Base-by-base conservation (phyloP, 2,797 vertebrate genomes). In the Spondyliosoma cantharus region DNA sequence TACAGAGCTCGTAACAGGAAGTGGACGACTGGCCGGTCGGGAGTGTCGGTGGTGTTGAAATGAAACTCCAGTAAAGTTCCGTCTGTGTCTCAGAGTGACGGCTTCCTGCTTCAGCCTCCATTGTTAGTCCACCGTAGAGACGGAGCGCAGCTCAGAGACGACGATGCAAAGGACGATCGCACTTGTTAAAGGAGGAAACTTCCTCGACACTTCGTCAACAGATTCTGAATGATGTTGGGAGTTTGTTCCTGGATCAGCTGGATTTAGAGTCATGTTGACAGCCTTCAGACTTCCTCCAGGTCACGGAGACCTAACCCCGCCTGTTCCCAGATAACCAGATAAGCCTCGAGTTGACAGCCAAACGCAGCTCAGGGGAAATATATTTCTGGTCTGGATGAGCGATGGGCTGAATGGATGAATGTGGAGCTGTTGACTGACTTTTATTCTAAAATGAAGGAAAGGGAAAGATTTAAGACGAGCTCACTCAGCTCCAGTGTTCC, bases 241-340 rank as follows among this genome's bases (percentile, higher is more conserved):
- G 19, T 57, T 43, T 17, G 24, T 52, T 46, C 60, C 19, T 49
- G 65, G 58, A 53, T 27, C 3, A 17, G 7, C 22, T 65, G 71
- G n/a, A 78, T 77, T 68, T 80, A 72, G 57, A 67, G 59, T 60
- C 66, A 4, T 32, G 80, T 19, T 74, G 86, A 86, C 82, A 75
- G 78, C 57, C 54, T 24, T 0, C n/a, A 73, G 25, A 61, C 46
- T 32, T 65, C 58, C 54, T 81, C 52, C 56, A 68, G 83, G 80
- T 86, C 84, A 76, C 5, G 22, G n/a, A 42, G 80, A 74, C 77
- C 81, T 37, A 20, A 80, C 48, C 69, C 42, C 15, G 19, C 45
- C 61, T 61, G 59, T 67, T 72, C 57, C 71, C 73, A 50, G 60
- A 71, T 60, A 49, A 70, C 67, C 19, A 3, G 74, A 75, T 59